Conservation (phyloP, 2,888 invertebrate species). For the Tetragnatha montana region DNA sequence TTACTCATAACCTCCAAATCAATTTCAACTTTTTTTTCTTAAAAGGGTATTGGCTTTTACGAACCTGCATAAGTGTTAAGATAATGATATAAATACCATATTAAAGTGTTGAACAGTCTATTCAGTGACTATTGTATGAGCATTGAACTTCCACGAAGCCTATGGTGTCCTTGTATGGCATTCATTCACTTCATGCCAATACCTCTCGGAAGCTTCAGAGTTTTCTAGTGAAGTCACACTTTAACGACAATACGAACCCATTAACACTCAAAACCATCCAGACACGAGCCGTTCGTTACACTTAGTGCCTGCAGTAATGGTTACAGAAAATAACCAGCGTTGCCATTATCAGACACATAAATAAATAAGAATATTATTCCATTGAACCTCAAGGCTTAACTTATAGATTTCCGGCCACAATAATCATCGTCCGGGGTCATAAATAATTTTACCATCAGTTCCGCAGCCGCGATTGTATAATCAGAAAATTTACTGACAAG, state of each 20-base stretch:
- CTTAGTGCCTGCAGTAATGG: neutral
- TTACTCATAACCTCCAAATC: too few species aligned
- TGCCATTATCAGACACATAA: neutral
- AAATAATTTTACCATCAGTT: slow-evolving; percentile 45
- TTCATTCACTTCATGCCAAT: too few species aligned
- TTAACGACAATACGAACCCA: neutral
- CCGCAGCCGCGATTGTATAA: slow-evolving; percentile 1
- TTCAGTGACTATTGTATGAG: too few species aligned
- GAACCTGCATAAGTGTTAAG: too few species aligned
- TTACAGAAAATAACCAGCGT: neutral
- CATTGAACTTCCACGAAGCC: too few species aligned
- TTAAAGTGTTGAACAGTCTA: too few species aligned
- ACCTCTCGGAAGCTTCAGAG: too few species aligned
- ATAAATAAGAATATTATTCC: neutral
- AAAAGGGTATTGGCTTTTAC: too few species aligned
- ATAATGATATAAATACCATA: too few species aligned
- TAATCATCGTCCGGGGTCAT: slow-evolving; percentile 14
- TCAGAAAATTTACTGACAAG: slow-evolving; percentile 21
- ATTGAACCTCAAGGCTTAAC: neutral
- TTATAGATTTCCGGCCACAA: slow-evolving; percentile 31
- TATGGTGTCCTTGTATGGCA: too few species aligned
- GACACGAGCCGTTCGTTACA: neutral
- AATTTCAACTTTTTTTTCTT: too few species aligned
- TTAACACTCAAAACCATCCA: neutral
- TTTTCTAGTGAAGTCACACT: neutral